phyloP scores from a whole-genome alignment of 2,888 invertebrate species.

The Patella depressa region DNA sequence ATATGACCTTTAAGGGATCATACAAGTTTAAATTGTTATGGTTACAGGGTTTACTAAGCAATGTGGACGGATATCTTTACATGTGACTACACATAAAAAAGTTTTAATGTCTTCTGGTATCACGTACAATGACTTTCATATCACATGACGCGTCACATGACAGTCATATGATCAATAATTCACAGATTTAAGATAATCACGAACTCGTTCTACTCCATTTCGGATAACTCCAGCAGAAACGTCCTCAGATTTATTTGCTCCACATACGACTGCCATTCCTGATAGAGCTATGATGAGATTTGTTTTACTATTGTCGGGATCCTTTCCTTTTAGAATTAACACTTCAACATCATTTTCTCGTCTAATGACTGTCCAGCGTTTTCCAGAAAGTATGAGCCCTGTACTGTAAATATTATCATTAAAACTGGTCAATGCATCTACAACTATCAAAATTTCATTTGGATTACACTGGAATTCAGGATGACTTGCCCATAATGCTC shows the following conservation, averaged over 20 bases:
- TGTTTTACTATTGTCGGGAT: constrained; percentile 28
- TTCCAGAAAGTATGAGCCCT: constrained; percentile 26
- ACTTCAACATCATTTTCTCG: constrained; percentile 23
- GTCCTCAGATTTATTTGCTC: constrained; percentile 29
- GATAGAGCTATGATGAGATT: constrained; percentile 28
- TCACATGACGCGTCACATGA: neutral
- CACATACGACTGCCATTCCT: constrained; percentile 25
- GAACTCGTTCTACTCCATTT: constrained; percentile 26
- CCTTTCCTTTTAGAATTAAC: constrained; percentile 34
- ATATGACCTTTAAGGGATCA: no score
- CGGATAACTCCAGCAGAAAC: constrained; percentile 24
- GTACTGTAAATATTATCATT: constrained; percentile 28
- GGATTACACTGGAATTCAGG: constrained; percentile 24
- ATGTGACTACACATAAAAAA: no score
- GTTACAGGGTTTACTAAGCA: no score
- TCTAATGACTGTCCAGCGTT: constrained; percentile 33
- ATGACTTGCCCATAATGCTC: constrained; percentile 28
- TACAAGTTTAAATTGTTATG: no score
- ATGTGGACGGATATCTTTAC: no score
- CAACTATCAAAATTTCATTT: constrained; percentile 25
- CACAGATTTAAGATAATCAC: constrained; percentile 32
- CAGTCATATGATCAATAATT: constrained; percentile 16
- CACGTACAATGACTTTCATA: neutral
- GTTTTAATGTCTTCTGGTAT: no score
- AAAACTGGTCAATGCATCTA: constrained; percentile 21